Base-by-base conservation (phyloP, 2,888 invertebrate species). In the Uloborus plumipes region DNA sequence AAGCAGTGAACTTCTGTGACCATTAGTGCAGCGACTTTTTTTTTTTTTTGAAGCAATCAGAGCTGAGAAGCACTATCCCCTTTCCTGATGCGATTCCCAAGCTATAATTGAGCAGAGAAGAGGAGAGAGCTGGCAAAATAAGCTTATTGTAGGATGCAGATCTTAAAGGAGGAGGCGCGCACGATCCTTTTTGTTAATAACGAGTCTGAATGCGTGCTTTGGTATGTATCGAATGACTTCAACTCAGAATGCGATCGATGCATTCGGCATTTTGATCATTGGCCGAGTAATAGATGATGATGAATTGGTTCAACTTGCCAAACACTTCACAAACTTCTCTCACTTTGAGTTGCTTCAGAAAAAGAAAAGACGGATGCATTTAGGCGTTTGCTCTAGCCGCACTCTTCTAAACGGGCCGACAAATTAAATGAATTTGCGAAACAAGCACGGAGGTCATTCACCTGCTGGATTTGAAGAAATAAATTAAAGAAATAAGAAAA, bases 261-360 rank as follows among this genome's bases (percentile, higher is more conserved):
- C 79, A 79, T 79, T 79, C 72, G 72, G 79, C 72, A 79, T 79
- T 79, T 72, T 62, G 65, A 80, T 80, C 73, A 66, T 69, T 67
- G 53, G 47, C 62, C 26, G 67, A 61, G 79, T 73, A 73, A 80
- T 80, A 73, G 79, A 80, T 80, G 79, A 80, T 80, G 79, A 80
- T 80, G 79, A 80, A 80, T 80, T 69, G 79, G 69, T 67, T 72
- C 79, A 72, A 72, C 50, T 72, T 80, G 79, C 79, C 79, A 79
- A 61, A 73, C 49, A 61, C 72, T 61, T 78, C 78, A 70, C 70
- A 77, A 70, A 62, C 73, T 80, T 80, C 73, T 80, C 79, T 79
- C 72, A 61, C 61, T 51, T 61, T 53, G 79, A 65, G 58, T 77
- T 77, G 53, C 58, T 58, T 55, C 59, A 58, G 73, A 51, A 58